These are phyloP conservation scores for Lophura nycthemera DNA, from an alignment of 2,113 vertebrate genomes.

Conservation along the genomic window DNA sequence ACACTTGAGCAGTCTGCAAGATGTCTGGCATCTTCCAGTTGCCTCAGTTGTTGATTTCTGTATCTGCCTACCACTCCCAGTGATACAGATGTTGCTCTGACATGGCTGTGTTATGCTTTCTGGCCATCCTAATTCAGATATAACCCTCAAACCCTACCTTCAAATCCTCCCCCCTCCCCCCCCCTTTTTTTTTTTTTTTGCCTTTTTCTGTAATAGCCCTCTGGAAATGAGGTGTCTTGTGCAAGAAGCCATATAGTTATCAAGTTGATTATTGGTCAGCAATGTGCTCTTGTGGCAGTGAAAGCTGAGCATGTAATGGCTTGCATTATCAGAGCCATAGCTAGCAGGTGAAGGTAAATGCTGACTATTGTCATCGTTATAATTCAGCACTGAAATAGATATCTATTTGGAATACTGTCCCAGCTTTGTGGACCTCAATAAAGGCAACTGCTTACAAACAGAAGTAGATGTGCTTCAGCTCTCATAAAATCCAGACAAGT, in stretches of 20 bases:
- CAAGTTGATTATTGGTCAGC: background rate
- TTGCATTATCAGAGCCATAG: background rate
- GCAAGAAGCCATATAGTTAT: background rate
- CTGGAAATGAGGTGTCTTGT: background rate
- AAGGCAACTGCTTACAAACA: background rate
- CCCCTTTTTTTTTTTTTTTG: background rate
- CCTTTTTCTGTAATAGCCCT: background rate
- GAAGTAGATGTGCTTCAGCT: background rate
- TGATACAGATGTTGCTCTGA: background rate
- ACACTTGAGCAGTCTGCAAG: background rate
- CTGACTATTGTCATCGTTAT: background rate
- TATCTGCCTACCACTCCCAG: background rate
- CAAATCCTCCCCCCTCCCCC: no score
- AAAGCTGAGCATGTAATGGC: background rate
- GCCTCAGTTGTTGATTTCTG: accelerated
- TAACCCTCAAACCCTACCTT: background rate
- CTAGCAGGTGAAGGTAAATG: background rate
- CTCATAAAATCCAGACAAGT: background rate
- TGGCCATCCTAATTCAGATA: background rate
- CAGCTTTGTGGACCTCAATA: background rate
- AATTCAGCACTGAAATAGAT: background rate
- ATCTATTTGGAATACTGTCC: background rate
- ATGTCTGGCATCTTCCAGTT: background rate
- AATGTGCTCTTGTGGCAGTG: background rate
- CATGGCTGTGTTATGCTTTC: background rate